Percentiles rank a stretch among this genome's conserved stretches.
phyloP scores from a whole-genome alignment of 2,113 vertebrate genomes.

The Trachemys scripta region DNA sequence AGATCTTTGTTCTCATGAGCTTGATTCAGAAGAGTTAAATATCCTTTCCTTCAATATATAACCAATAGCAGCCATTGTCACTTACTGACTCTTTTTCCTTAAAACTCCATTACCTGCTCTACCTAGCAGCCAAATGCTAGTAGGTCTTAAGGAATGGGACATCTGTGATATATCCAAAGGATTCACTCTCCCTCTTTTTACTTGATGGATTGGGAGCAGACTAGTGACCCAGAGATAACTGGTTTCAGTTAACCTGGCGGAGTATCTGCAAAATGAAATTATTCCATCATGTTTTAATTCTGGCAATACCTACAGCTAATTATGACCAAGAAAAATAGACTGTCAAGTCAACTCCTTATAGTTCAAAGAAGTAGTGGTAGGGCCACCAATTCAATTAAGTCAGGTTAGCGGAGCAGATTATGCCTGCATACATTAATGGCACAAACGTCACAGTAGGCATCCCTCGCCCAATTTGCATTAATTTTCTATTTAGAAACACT shows the following conservation, averaged over 20 bases:
- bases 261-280: not conserved
- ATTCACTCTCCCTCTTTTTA: not conserved
- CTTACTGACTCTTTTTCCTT: not conserved
- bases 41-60: not conserved
- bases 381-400: not conserved
- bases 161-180: not conserved
- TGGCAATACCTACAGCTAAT: not conserved
- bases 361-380: not conserved
- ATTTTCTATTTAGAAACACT: not conserved
- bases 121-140: not conserved
- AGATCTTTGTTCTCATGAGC: not conserved
- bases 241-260: not conserved
- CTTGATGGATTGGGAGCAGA: not conserved
- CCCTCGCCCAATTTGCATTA: not conserved
- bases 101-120: not conserved
- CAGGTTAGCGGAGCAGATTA: not conserved
- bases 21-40: fast-evolving
- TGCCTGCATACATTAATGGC: not conserved
- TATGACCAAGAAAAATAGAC: not conserved
- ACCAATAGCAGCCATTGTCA: not conserved
- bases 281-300: not conserved
- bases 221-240: fast-evolving
- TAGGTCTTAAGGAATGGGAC: not conserved
- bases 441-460: not conserved
- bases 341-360: not conserved